These are phyloP conservation scores for Acanthornis magna DNA, from an alignment of 2,797 vertebrate species.

Conservation along the genomic window DNA sequence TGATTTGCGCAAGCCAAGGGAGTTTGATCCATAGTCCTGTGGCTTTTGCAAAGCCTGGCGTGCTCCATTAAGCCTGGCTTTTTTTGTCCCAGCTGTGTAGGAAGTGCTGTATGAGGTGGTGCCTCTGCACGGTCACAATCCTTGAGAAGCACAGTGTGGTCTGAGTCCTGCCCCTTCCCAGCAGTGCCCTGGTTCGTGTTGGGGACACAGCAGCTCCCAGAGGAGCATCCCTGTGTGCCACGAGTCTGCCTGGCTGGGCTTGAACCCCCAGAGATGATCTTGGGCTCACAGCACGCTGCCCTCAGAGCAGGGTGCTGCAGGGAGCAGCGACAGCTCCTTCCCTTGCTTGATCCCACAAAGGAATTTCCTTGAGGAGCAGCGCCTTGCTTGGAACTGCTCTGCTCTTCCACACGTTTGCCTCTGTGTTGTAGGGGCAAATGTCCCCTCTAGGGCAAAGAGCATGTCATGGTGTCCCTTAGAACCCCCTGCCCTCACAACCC, in stretches of 20 bases:
- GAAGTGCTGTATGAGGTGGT: fast-evolving
- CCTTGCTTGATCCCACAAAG: background rate
- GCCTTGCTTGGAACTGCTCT: background rate
- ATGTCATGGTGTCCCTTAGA: background rate
- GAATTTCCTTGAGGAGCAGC: background rate
- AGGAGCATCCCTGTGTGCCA: background rate
- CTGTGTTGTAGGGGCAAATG: fast-evolving
- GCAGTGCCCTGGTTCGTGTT: fast-evolving
- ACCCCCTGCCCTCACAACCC: background rate
- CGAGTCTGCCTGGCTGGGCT: no score
- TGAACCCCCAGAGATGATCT: background rate
- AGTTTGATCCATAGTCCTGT: background rate
- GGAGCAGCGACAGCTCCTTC: background rate
- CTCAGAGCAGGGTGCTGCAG: background rate
- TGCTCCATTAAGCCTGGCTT: background rate
- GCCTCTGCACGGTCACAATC: background rate
- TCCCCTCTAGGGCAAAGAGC: background rate
- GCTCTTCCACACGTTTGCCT: background rate
- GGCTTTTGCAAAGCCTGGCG: background rate
- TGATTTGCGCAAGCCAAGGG: fast-evolving
- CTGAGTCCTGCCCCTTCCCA: background rate
- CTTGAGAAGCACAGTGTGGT: fast-evolving
- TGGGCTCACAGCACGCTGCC: background rate
- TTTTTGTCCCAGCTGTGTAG: background rate
- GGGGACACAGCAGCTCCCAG: background rate